Evolutionary conservation across 2,888 invertebrate genomes (phyloP), one percentile per base, ranked within the genome.

Genomic region (Pocota personata): DNA sequence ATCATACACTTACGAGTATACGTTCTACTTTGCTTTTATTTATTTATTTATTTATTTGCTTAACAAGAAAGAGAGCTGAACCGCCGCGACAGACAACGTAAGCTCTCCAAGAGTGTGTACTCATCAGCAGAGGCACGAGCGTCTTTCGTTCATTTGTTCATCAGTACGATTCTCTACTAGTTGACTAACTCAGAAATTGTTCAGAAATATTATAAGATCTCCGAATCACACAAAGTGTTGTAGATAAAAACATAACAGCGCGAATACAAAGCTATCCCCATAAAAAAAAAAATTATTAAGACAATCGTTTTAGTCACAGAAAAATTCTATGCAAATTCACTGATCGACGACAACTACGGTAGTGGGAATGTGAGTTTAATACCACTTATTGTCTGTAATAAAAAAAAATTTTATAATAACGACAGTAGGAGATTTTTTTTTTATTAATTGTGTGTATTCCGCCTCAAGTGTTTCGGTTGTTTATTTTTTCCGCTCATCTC

Each of bases 331-430:
- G 69, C 80, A 86, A 86, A 86, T 86, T 76, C 16, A 30, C 58
- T 64, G 58, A 67, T 86, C 84, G 75, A 58, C 75, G 73, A 66
- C 84, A 43, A 46, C 43, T 76, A 66, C 75, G 76, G 75, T 69
- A 79, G 73, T 79, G 79, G 79, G 84, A 79, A 84, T 84, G 79
- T 75, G 79, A 84, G 84, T 84, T 83, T 73, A 79, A 84, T 75
- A 84, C 64, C 57, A 79, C 75, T 84, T 84, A 84, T 83, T 83
- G 83, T 79, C 40, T 40, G 58, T 67, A 66, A 78, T 67, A 66
- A 67, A 67, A 71, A 76, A 60, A 50, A 76, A 24, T 24, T 3
- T 76, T 30, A 69, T 82, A 76, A 76, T 66, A 52, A 66, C 19
- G 55, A 55, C 46, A 69, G 67, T 32, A 62, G 62, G 16, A 62